Conservation (phyloP, 1,140 invertebrate species). For the Hormaphis cornu region DNA sequence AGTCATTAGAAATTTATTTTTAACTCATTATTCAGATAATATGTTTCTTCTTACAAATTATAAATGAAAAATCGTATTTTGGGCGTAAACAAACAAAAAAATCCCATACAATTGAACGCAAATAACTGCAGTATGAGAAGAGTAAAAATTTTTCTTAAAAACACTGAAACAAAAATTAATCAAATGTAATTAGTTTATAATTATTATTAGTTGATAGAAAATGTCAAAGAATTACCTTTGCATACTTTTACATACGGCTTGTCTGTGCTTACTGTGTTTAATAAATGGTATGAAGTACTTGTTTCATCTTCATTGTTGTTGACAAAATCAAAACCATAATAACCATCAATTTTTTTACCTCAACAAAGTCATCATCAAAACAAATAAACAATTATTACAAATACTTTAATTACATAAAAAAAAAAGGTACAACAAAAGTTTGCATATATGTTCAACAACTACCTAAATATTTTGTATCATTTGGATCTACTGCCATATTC, state of each 20-base stretch:
- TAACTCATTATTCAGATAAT: too few relatives aligned
- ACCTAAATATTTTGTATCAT: too few relatives aligned
- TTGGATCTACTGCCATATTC: too few relatives aligned
- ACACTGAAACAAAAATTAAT: slow-evolving; percentile 1
- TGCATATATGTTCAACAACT: too few relatives aligned
- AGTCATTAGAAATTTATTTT: too few relatives aligned
- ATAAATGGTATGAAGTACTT: background rate
- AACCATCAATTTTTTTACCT: background rate
- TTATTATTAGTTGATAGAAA: background rate
- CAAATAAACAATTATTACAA: too few relatives aligned
- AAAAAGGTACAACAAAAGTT: too few relatives aligned
- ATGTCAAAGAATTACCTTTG: background rate
- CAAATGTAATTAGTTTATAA: background rate
- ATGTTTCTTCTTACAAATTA: background rate
- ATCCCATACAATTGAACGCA: slow-evolving; percentile 11
- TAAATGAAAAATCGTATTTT: slow-evolving; percentile 29
- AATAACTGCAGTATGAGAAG: background rate
- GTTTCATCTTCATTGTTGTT: background rate
- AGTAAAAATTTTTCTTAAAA: slow-evolving; percentile 15
- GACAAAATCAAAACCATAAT: background rate
- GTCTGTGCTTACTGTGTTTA: background rate
- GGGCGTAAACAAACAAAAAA: slow-evolving; percentile 25
- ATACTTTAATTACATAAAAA: too few relatives aligned
- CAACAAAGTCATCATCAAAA: background rate
- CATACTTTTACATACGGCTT: background rate